Percentiles rank a stretch among this genome's conserved stretches.
Evolutionary conservation across 2,113 vertebrate species (phyloP).

Genomic region (Percopsis transmontana): DNA sequence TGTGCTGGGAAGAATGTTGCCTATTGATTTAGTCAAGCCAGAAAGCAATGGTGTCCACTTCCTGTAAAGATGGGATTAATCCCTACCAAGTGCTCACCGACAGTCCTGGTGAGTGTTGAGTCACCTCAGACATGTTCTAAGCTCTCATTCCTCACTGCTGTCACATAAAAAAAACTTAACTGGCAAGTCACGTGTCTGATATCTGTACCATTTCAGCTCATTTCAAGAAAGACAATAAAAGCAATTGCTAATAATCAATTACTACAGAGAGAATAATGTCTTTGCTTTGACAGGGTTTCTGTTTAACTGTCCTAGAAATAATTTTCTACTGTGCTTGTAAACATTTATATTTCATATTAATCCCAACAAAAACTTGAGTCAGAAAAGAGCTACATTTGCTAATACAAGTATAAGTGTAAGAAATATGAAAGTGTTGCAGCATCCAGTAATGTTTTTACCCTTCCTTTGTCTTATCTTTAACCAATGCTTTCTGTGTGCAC

Average conservation of each 20-base stretch:
- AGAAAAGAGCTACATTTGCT: constrained; percentile 18
- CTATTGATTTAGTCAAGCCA: constrained; percentile 72
- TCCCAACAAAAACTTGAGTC: constrained; percentile 9
- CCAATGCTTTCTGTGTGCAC: constrained; percentile 66
- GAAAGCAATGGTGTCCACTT: constrained; percentile 64
- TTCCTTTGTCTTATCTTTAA: constrained; percentile 67
- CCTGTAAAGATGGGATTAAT: constrained; percentile 64
- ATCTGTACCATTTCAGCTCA: not conserved
- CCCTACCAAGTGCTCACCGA: constrained; percentile 29
- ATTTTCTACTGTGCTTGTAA: not conserved
- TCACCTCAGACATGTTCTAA: not conserved
- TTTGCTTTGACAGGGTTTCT: not conserved
- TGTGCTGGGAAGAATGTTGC: constrained; percentile 68
- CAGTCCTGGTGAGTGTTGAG: constrained; percentile 19
- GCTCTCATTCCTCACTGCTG: not conserved
- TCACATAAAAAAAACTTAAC: too few relatives aligned
- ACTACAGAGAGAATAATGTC: not conserved
- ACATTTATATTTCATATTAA: not conserved
- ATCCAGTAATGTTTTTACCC: constrained; percentile 51
- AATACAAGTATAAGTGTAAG: constrained; percentile 25
- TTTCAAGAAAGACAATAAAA: constrained; percentile 3
- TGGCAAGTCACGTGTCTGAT: too few relatives aligned
- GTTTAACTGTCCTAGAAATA: not conserved
- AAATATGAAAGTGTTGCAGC: constrained; percentile 38
- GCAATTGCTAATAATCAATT: constrained; percentile 1